Evolutionary conservation across 2,797 vertebrate genomes (phyloP).

Genomic region (Pteropus rufus): DNA sequence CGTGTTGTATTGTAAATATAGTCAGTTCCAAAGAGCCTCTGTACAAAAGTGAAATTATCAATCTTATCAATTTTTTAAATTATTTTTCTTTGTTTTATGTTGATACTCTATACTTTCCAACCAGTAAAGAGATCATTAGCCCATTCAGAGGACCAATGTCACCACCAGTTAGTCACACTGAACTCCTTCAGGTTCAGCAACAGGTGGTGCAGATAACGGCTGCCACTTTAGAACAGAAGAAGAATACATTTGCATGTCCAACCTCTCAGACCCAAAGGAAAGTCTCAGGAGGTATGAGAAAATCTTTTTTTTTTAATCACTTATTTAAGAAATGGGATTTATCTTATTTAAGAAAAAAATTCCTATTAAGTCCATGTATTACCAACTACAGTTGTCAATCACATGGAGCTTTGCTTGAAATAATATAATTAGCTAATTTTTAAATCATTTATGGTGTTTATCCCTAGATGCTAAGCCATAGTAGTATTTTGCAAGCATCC

Average conservation of each 20-base stretch:
- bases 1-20: background rate
- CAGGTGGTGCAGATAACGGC: constrained; percentile 72
- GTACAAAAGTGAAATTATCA: background rate
- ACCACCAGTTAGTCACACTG: constrained; percentile 26
- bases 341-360: background rate
- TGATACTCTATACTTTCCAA: constrained; percentile 37
- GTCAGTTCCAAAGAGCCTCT: background rate
- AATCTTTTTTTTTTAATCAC: background rate
- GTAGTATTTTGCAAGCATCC: background rate
- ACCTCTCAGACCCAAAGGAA: background rate
- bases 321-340: background rate
- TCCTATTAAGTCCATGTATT: background rate
- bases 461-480: background rate
- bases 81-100: background rate
- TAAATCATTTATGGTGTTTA: background rate
- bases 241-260: background rate
- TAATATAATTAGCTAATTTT: background rate
- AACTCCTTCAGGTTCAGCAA: constrained; percentile 74
- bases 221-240: constrained; percentile 68
- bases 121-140: constrained; percentile 78
- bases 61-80: background rate
- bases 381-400: background rate
- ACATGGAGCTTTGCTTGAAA: background rate
- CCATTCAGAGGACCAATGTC: constrained; percentile 69
- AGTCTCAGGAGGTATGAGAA: constrained; percentile 78